A percentile compares a stretch with the other conserved stretches of the same genome.
Conservation (phyloP, 2,113 vertebrate species). For the Paradoxurus hermaphroditus region DNA sequence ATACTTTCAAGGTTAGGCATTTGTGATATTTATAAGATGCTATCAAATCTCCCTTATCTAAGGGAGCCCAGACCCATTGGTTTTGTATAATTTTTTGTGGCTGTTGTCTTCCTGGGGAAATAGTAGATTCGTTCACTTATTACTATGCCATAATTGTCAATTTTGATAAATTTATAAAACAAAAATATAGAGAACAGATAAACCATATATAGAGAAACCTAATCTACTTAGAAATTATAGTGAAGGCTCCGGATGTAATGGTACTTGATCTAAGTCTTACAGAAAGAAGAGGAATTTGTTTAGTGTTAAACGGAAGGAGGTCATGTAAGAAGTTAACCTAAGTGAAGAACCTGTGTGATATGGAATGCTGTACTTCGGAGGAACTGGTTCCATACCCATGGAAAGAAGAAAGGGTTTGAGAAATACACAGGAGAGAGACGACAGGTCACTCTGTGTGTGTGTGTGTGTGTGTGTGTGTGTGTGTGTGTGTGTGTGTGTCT, state of each 20-base stretch:
- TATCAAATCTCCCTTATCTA: not conserved
- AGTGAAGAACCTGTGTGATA: not conserved
- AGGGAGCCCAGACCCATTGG: not conserved
- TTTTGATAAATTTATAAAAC: not conserved
- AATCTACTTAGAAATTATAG: not conserved
- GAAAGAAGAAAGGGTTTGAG: not conserved
- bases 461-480: not conserved
- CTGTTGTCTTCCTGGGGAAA: not conserved
- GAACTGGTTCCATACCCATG: not conserved
- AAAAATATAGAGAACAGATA: not conserved
- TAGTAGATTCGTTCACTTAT: not conserved
- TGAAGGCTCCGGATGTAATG: not conserved
- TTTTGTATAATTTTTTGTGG: not conserved
- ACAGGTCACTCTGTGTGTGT: rapidly evolving
- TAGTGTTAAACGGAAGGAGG: not conserved
- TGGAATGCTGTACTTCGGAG: not conserved
- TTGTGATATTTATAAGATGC: not conserved
- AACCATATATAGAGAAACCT: not conserved
- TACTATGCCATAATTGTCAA: not conserved
- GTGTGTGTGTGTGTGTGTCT: too few relatives aligned
- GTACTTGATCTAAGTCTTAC: not conserved
- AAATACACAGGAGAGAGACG: not conserved
- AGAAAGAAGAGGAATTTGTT: not conserved
- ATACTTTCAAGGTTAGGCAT: not conserved
- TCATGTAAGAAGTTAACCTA: not conserved